Evolutionary conservation across 1,140 invertebrate species (phyloP).

Genomic region (Drosophila parabipectinata): DNA sequence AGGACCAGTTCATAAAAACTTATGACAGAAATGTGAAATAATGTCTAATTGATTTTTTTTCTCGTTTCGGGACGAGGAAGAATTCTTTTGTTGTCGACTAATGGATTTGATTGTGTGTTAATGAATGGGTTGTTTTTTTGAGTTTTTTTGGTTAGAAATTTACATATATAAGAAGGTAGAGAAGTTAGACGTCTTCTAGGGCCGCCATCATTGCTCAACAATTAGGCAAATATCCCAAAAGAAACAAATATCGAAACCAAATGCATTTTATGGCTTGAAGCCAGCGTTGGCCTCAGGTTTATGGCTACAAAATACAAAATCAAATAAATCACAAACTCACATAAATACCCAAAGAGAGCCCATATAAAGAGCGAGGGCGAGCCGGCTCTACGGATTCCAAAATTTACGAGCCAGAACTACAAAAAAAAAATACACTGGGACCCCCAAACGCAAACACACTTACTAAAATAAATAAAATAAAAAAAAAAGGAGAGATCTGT

Average conservation of each 20-base stretch:
- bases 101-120: slow-evolving; percentile 82
- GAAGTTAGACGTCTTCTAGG: slow-evolving; percentile 27
- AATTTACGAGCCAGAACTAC: slow-evolving; percentile 76
- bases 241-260: slow-evolving; percentile 17
- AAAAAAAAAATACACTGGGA: slow-evolving; percentile 40
- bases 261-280: slow-evolving; percentile 57
- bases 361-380: slow-evolving; percentile 51
- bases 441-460: slow-evolving; percentile 15
- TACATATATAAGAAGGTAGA: slow-evolving; percentile 32
- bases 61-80: slow-evolving; percentile 38
- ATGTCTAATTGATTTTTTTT: slow-evolving; percentile 74
- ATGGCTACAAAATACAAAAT: slow-evolving; percentile 66
- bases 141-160: slow-evolving; percentile 24
- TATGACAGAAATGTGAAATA: slow-evolving; percentile 73
- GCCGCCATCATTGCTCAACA: slow-evolving; percentile 50
- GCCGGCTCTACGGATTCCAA: slow-evolving; percentile 55
- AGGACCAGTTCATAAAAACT: slow-evolving; percentile 61
- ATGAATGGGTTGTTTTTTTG: slow-evolving; percentile 75
- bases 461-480: slow-evolving; percentile 44
- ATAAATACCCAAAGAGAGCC: slow-evolving; percentile 57
- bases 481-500: slow-evolving; percentile 29
- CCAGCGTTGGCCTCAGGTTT: slow-evolving; percentile 46
- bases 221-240: slow-evolving; percentile 52
- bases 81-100: slow-evolving; percentile 61
- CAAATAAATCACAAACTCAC: slow-evolving; percentile 79